Base-by-base conservation (phyloP, 2,888 invertebrate genomes). In the Aromia moschata region DNA sequence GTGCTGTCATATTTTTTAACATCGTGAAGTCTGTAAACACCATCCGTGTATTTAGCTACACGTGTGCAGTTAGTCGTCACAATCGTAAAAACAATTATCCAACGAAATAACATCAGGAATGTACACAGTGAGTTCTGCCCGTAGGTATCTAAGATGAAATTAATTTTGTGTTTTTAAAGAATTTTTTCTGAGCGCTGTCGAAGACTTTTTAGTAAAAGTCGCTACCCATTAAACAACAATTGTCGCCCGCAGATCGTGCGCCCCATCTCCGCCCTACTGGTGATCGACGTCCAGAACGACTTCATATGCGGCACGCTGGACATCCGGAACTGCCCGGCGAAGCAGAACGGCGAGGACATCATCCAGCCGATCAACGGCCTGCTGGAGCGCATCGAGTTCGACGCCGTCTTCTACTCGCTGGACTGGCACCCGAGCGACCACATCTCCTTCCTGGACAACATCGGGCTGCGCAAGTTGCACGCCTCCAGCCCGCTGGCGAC, bases 341-440 rank as follows among this genome's bases (percentile, higher is more conserved):
- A 92, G 75, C 94, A 95, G 58, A 91, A 94, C 74, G 94, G 93
- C 65, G 87, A 87, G 62, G 94, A 94, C 85, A 93, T 96, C 52
- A 87, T 96, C 65, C 91, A 92, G 65, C 92, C 95, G 0, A 95
- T 96, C 73, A 97, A 97, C 83, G 85, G 87, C 36, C 83, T 96
- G 18, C 81, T 94, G 76, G 90, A 91, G 52, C 85, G 86, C 0
- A 89, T 93, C 5, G 85, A 87, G 40, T 96, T 96, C 80, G 92
- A 95, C 81, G 86, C 89, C 17, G 89, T 95, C 36, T 92, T 93
- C 80, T 98, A 96, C 83, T 93, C 96, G 0, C 85, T 92, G 71
- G 98, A 98, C 83, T 98, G 97, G 97, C 98, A 98, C 83, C 97
- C 98, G 0, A 87, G 88, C 30, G 91, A 96, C 82, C 96, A 96